Base-by-base conservation (phyloP, 2,113 vertebrate genomes). In the Ophthalmolycus amberensis region DNA sequence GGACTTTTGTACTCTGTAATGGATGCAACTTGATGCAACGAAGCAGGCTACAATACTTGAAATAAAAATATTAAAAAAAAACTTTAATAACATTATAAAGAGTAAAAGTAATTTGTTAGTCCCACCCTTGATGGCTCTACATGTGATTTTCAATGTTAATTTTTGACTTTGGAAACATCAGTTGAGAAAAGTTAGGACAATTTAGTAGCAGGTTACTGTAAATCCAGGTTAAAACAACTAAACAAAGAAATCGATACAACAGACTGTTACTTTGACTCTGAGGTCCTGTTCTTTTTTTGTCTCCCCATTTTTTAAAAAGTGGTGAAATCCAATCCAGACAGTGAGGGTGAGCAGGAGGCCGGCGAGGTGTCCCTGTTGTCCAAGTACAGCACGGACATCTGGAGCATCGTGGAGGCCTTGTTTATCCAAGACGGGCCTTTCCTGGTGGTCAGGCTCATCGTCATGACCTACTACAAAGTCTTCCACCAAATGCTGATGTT, bases 371-470 rank as follows among this genome's bases (percentile, higher is more conserved):
- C 95, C 29, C 89, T 97, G 54, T 69, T 96, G 12, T 91, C 92
- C 75, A 94, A 85, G 67, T 93, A 96, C 93, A 96, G 96, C 0
- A 95, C 96, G 0, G 97, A 98, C 74, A 91, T 99, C 0, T 99
- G 97, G 97, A 94, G 91, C 82, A 97, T 97, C 0, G 93, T 95
- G 9, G 96, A 98, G 92, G 96, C 96, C 20, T 73, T 99, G 63
- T 96, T 99, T 78, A 98, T 99, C 71, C 98, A 99, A 85, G 98
- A 99, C 0, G 98, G 98, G 0, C 98, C 98, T 12, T 99, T 99
- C 84, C 93, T 99, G 48, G 71, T 96, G 3, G 95, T 98, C 65
- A 95, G 98, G 1, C 92, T 99, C 42, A 91, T 94, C 0, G 90
- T 99, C 77, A 97, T 99, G 95, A 93, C 86, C 29, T 88, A 94